A percentile compares a stretch with the other conserved stretches of the same genome.
These are phyloP conservation scores for Lophotriccus pileatus DNA, from an alignment of 2,797 vertebrate species.

Conservation along the genomic window DNA sequence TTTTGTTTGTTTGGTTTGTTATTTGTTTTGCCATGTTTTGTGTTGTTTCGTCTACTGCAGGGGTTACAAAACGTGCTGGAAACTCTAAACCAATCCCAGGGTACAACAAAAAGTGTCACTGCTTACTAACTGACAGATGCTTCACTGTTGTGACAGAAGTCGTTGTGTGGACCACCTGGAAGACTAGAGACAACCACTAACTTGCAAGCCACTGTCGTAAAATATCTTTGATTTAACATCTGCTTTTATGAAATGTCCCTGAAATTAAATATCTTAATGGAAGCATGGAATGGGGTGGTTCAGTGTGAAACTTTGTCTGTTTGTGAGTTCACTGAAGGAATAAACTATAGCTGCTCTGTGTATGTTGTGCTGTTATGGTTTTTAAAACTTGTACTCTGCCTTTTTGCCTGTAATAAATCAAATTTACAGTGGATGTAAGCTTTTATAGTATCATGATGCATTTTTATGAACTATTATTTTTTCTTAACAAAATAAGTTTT, in stretches of 20 bases:
- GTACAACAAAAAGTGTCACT: background rate
- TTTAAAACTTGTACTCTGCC: background rate
- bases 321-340: background rate
- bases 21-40: background rate
- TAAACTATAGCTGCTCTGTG: background rate
- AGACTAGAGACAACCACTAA: background rate
- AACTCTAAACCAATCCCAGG: background rate
- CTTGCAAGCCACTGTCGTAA: background rate
- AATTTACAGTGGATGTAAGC: background rate
- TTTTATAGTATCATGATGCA: background rate
- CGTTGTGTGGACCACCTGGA: background rate
- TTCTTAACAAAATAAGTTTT: background rate
- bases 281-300: background rate
- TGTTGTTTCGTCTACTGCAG: background rate
- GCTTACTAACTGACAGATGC: background rate
- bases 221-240: background rate
- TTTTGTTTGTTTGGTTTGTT: background rate
- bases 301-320: background rate
- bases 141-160: background rate
- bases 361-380: background rate
- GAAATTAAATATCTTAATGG: conserved; percentile 1
- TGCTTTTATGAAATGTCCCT: background rate
- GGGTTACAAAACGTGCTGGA: background rate
- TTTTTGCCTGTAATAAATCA: background rate
- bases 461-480: background rate